Evolutionary conservation across 2,113 vertebrate genomes (phyloP).

Genomic region (Castor canadensis): DNA sequence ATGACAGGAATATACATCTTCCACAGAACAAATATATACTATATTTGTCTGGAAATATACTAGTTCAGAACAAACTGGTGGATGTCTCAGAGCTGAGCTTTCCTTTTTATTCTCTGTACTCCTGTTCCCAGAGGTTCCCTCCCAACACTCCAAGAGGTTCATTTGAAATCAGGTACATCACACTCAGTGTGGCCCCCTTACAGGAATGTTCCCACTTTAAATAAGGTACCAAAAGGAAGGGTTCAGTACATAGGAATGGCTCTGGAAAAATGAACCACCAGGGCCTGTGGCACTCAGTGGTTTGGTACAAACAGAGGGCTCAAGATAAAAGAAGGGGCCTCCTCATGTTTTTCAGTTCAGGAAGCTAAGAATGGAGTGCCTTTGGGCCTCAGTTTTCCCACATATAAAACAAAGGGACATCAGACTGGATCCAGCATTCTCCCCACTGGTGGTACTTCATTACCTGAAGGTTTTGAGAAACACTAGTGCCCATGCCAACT

Average conservation of each 20-base stretch:
- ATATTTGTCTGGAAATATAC: too few species aligned
- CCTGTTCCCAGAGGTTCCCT: background rate
- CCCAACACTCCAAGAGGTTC: background rate
- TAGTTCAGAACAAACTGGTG: background rate
- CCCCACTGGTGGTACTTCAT: background rate
- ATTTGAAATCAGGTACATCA: background rate
- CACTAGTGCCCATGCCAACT: background rate
- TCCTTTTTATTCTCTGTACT: background rate
- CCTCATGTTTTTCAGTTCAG: background rate
- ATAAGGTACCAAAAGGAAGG: background rate
- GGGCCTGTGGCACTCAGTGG: background rate
- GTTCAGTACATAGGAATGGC: background rate
- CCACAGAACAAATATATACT: too few species aligned
- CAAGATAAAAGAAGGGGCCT: background rate
- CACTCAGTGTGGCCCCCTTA: background rate
- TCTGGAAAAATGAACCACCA: background rate
- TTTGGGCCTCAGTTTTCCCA: background rate
- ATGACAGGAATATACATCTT: background rate
- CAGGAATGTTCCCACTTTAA: background rate
- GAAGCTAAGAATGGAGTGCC: background rate
- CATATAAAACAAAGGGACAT: background rate
- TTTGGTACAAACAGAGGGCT: background rate
- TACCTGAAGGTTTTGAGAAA: background rate
- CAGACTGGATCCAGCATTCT: background rate
- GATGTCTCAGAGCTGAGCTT: background rate